These are phyloP conservation scores for Pseudomyrmex cubaensis DNA, from an alignment of 1,140 invertebrate genomes.

Conservation along the genomic window DNA sequence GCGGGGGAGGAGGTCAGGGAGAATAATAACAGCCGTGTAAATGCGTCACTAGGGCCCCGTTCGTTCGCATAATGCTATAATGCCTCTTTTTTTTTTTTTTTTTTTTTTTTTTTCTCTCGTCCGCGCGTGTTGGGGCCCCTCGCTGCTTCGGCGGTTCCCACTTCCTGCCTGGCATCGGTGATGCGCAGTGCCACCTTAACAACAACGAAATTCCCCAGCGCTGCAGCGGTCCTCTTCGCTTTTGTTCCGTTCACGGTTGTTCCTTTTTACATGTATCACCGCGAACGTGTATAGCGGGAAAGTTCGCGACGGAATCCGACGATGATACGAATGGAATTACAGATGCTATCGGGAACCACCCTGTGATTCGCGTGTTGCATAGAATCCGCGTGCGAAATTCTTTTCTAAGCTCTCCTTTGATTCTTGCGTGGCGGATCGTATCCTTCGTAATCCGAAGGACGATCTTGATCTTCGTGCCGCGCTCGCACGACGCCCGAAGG, in stretches of 20 bases:
- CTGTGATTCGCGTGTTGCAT: conserved; percentile 31
- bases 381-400: conserved; percentile 34
- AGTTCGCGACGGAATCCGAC: conserved; percentile 31
- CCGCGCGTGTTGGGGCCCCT: conserved; percentile 51
- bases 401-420: conserved; percentile 14
- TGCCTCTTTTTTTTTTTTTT: conserved; percentile 59
- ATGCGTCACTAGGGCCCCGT: conserved; percentile 75
- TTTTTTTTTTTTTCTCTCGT: conserved; percentile 71
- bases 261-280: conserved; percentile 52
- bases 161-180: conserved; percentile 84
- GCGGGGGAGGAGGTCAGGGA: conserved; percentile 32
- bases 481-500: conserved; percentile 19
- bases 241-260: conserved; percentile 66
- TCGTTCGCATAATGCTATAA: conserved; percentile 75
- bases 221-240: conserved; percentile 74
- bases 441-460: conserved; percentile 40
- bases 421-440: conserved; percentile 29
- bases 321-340: conserved; percentile 48
- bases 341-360: conserved; percentile 40
- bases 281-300: conserved; percentile 39
- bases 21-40: conserved; percentile 76
- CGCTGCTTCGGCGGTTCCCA: conserved; percentile 79
- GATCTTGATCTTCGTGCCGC: conserved; percentile 42
- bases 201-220: conserved; percentile 81
- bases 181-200: conserved; percentile 84